Percentiles rank a stretch among this genome's conserved stretches.
phyloP scores from a whole-genome alignment of 1,140 invertebrate species.

The Danaus melanippus region DNA sequence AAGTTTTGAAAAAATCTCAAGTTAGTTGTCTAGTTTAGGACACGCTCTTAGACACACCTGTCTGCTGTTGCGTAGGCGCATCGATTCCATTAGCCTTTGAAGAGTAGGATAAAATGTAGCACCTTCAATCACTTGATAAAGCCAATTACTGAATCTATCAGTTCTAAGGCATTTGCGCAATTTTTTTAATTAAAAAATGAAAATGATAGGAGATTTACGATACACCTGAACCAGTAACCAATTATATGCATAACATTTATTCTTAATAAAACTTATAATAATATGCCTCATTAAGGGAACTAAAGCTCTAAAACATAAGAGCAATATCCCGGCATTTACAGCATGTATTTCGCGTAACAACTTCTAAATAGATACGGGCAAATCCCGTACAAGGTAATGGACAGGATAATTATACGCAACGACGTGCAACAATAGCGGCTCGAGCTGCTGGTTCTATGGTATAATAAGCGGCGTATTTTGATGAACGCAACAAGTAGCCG shows the following conservation, averaged over 20 bases:
- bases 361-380: slow-evolving; percentile 58
- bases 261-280: too few relatives aligned
- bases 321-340: slow-evolving; percentile 49
- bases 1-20: too few relatives aligned
- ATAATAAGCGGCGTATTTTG: slow-evolving; percentile 70
- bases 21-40: too few relatives aligned
- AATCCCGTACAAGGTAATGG: slow-evolving; percentile 64
- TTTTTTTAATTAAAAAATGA: slow-evolving; percentile 1
- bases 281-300: background rate
- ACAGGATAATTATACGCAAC: slow-evolving; percentile 69
- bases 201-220: background rate
- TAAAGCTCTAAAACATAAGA: slow-evolving; percentile 23
- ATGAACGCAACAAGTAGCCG: slow-evolving; percentile 59
- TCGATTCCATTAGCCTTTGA: slow-evolving; percentile 26
- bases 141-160: slow-evolving; percentile 15
- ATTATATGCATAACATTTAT: background rate
- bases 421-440: slow-evolving; percentile 68
- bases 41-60: slow-evolving; percentile 25
- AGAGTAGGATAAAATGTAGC: slow-evolving; percentile 19
- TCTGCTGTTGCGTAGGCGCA: slow-evolving; percentile 19
- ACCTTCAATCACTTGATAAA: slow-evolving; percentile 8
- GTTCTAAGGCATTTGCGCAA: background rate
- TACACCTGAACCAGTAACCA: background rate
- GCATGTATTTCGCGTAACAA: slow-evolving; percentile 53
- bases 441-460: slow-evolving; percentile 60